A percentile compares a stretch with the other conserved stretches of the same genome.
phyloP scores from a whole-genome alignment of 2,113 vertebrate genomes.

The Varanus komodoensis region DNA sequence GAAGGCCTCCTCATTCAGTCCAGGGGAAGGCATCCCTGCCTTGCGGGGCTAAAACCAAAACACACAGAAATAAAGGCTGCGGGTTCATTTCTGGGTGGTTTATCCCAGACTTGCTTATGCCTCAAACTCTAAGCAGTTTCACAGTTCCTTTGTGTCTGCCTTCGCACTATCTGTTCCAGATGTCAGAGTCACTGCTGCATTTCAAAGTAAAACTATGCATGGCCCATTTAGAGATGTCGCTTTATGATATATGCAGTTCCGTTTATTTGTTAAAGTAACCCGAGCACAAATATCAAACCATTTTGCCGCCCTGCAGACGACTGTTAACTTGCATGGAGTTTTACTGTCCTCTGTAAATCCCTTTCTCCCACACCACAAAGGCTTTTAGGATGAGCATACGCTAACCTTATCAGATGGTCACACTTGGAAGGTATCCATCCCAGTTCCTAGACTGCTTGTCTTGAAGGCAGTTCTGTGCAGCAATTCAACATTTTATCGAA shows the following conservation, averaged over 20 bases:
- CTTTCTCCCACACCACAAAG: neutral
- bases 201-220: conserved; percentile 17
- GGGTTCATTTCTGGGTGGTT: neutral
- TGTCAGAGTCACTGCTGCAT: neutral
- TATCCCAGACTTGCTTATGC: neutral
- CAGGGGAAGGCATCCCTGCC: neutral
- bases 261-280: conserved; percentile 20
- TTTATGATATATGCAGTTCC: neutral
- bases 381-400: conserved; percentile 30
- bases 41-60: neutral
- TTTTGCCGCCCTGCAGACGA: conserved; percentile 29
- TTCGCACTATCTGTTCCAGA: conserved; percentile 15
- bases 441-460: conserved; percentile 37
- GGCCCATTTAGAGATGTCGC: conserved; percentile 29
- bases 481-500: neutral
- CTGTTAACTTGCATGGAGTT: conserved; percentile 17
- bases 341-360: conserved; percentile 25
- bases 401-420: conserved; percentile 45
- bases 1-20: neutral
- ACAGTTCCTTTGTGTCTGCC: conserved; percentile 4
- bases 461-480: conserved; percentile 26
- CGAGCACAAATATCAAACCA: conserved; percentile 16
- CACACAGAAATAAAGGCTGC: neutral
- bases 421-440: conserved; percentile 39
- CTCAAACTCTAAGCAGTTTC: neutral